A percentile compares a stretch with the other conserved stretches of the same genome.
Conservation (phyloP, 2,113 vertebrate species). For the Atractosteus spatula region DNA sequence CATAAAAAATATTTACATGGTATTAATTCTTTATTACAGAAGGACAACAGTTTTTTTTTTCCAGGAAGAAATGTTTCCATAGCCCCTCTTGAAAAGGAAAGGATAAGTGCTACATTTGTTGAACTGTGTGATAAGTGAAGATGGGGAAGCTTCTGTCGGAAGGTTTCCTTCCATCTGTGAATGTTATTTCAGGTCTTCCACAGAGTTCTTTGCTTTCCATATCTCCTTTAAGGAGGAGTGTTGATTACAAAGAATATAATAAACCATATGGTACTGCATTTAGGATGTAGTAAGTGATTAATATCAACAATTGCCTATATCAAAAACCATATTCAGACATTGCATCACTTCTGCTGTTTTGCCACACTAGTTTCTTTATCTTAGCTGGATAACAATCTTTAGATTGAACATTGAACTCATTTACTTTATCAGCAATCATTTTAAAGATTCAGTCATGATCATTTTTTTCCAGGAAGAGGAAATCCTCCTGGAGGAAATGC, state of each 20-base stretch:
- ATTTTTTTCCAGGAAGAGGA: too few relatives aligned
- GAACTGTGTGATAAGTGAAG: too few relatives aligned
- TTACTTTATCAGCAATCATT: too few relatives aligned
- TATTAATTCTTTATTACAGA: slow-evolving; percentile 56
- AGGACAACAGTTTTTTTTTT: slow-evolving; percentile 51
- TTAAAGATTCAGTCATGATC: too few relatives aligned
- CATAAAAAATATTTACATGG: slow-evolving; percentile 44
- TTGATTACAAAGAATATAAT: slow-evolving; percentile 30
- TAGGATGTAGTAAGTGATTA: slow-evolving; percentile 31
- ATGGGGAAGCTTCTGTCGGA: not conserved
- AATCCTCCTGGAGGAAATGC: too few relatives aligned
- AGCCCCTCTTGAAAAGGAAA: slow-evolving; percentile 39
- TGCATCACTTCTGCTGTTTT: slow-evolving; percentile 3
- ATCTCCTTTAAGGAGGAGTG: not conserved
- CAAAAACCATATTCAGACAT: not conserved
- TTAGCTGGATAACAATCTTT: too few relatives aligned
- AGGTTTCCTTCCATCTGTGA: slow-evolving; percentile 16
- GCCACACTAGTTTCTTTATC: too few relatives aligned
- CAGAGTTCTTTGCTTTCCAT: not conserved
- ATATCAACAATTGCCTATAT: not conserved
- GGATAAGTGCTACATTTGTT: not conserved
- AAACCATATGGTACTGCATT: slow-evolving; percentile 39
- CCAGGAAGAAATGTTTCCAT: slow-evolving; percentile 39
- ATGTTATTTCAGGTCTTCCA: not conserved
- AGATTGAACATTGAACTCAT: too few relatives aligned